These are phyloP conservation scores for Hofmannophila pseudospretella DNA, from an alignment of 2,888 invertebrate species.

Conservation along the genomic window DNA sequence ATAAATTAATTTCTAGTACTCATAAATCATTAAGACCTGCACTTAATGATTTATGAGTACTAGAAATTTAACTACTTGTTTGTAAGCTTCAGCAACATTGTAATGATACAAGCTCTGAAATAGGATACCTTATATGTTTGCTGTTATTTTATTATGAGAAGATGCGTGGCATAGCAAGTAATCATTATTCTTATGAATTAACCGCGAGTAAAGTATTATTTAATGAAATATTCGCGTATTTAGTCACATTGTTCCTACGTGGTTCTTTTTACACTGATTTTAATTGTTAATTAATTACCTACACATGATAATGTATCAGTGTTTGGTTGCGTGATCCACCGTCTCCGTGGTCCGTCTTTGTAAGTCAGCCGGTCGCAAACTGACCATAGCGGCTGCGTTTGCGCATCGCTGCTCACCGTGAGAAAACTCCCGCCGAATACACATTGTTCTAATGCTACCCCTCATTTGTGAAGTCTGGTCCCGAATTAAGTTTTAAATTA, in stretches of 20 bases:
- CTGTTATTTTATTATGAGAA: too few relatives aligned
- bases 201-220: neutral
- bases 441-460: conserved; percentile 58
- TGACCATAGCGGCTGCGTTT: conserved; percentile 63
- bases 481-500: neutral
- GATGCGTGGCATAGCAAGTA: too few relatives aligned
- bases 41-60: conserved; percentile 7
- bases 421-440: conserved; percentile 54
- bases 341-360: conserved; percentile 37
- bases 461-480: conserved; percentile 28
- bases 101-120: conserved; percentile 5
- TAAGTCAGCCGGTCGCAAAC: conserved; percentile 49
- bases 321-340: conserved; percentile 45
- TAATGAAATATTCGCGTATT: neutral
- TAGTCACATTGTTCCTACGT: too few relatives aligned
- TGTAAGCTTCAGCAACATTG: conserved; percentile 8
- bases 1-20: too few relatives aligned
- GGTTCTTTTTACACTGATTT: neutral
- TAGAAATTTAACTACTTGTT: conserved; percentile 6
- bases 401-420: conserved; percentile 66
- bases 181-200: too few relatives aligned
- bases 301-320: conserved; percentile 14
- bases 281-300: conserved; percentile 5
- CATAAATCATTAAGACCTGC: too few relatives aligned
- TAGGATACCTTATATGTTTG: neutral